Evolutionary conservation across 2,113 vertebrate species (phyloP).

Genomic region (Microtus montanus): DNA sequence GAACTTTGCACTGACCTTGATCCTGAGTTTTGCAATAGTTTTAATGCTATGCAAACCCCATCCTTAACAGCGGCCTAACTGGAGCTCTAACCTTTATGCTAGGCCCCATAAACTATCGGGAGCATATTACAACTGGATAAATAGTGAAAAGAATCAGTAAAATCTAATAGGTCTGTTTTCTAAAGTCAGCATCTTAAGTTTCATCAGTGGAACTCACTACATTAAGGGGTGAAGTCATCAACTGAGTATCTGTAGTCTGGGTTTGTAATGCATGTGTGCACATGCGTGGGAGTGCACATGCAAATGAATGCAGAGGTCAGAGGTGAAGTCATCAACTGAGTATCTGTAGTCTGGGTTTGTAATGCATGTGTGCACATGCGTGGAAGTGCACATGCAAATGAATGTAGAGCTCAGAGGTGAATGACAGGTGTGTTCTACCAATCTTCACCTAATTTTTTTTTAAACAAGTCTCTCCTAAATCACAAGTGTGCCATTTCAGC

Average conservation of each 20-base stretch:
- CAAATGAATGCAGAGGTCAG: background rate
- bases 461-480: background rate
- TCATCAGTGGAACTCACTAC: background rate
- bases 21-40: background rate
- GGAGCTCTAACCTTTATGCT: background rate
- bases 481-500: background rate
- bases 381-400: too few relatives aligned
- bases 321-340: too few relatives aligned
- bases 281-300: background rate
- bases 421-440: background rate
- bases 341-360: too few relatives aligned
- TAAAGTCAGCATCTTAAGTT: conserved; percentile 20
- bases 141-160: background rate
- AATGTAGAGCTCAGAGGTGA: background rate
- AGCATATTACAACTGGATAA: background rate
- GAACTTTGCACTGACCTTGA: background rate
- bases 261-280: background rate
- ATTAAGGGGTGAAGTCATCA: background rate
- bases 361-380: too few relatives aligned
- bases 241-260: background rate
- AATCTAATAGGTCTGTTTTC: background rate
- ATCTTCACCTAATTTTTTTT: background rate
- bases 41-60: background rate
- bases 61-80: background rate
- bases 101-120: background rate